phyloP scores from a whole-genome alignment of 2,113 vertebrate genomes.

The Ophthalmolycus amberensis region DNA sequence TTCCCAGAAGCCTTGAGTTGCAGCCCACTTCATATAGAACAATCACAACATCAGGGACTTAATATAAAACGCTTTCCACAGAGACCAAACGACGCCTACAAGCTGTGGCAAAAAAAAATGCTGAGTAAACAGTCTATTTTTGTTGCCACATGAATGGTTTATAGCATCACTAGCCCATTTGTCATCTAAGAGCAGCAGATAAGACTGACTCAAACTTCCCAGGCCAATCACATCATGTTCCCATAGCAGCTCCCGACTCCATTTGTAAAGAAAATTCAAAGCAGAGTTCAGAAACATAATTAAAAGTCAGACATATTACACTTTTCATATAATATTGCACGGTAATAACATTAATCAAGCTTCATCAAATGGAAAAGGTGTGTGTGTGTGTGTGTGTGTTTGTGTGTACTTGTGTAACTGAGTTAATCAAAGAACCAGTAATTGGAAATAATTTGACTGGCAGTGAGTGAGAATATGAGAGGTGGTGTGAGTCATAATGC shows the following conservation, averaged over 20 bases:
- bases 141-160: constrained; percentile 23
- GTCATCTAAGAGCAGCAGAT: constrained; percentile 50
- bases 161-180: constrained; percentile 38
- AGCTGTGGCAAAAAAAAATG: constrained; percentile 30
- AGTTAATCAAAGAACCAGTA: constrained; percentile 52
- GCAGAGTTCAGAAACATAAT: constrained; percentile 4
- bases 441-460: constrained; percentile 61
- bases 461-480: constrained; percentile 51
- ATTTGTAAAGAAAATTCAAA: constrained; percentile 1
- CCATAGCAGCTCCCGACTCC: constrained; percentile 29
- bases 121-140: constrained; percentile 47
- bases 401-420: not conserved
- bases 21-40: constrained; percentile 23
- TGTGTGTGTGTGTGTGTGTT: constrained; percentile 2
- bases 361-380: constrained; percentile 17
- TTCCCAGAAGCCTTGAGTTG: constrained; percentile 38
- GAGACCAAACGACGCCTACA: constrained; percentile 1
- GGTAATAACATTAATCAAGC: constrained; percentile 14
- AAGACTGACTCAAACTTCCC: constrained; percentile 40
- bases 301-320: constrained; percentile 8
- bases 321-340: constrained; percentile 28
- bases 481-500: constrained; percentile 56
- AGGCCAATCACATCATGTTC: constrained; percentile 45
- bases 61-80: not conserved
- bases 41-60: constrained; percentile 28